Evolutionary conservation across 30 jellyfish, hydroid and myxozoan species (phyloP).

Genomic region (Aurelia sp.): DNA sequence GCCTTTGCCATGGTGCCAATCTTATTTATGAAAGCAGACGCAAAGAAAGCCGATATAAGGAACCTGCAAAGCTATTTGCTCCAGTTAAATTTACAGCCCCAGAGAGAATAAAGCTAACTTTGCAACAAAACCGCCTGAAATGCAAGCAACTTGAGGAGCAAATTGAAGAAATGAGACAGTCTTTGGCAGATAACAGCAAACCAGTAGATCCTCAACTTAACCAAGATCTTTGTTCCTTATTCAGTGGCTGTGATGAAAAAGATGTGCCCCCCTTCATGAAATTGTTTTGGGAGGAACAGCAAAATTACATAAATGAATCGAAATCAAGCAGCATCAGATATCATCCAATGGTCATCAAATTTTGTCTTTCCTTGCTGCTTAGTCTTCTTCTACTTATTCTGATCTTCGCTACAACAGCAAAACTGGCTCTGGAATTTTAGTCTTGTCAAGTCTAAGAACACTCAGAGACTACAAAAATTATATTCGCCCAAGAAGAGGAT

Average conservation of each 20-base stretch:
- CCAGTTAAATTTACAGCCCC: slow-evolving; percentile 23
- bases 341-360: slow-evolving; percentile 59
- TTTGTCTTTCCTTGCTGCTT: slow-evolving; percentile 59
- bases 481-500: slow-evolving; percentile 61
- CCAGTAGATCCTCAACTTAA: slow-evolving; percentile 52
- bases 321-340: slow-evolving; percentile 35
- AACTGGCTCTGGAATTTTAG: slow-evolving; percentile 62
- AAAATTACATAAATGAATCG: slow-evolving; percentile 15
- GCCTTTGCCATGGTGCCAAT: slow-evolving; percentile 23
- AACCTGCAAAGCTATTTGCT: slow-evolving; percentile 52
- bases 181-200: slow-evolving; percentile 28
- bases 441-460: slow-evolving; percentile 69
- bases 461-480: slow-evolving; percentile 60
- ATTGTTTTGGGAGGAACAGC: not conserved
- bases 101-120: slow-evolving; percentile 46
- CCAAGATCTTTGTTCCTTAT: slow-evolving; percentile 22
- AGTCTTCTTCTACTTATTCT: slow-evolving; percentile 39
- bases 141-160: slow-evolving; percentile 48
- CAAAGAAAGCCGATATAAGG: slow-evolving; percentile 18
- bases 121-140: slow-evolving; percentile 43
- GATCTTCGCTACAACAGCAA: slow-evolving; percentile 60
- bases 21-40: slow-evolving; percentile 32
- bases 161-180: slow-evolving; percentile 33
- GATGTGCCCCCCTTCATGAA: slow-evolving; percentile 55
- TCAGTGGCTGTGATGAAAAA: not conserved